Evolutionary conservation across 1,140 invertebrate genomes (phyloP), one percentile per base, ranked within the genome.

Genomic region (Scaptodrosophila lebanonensis): DNA sequence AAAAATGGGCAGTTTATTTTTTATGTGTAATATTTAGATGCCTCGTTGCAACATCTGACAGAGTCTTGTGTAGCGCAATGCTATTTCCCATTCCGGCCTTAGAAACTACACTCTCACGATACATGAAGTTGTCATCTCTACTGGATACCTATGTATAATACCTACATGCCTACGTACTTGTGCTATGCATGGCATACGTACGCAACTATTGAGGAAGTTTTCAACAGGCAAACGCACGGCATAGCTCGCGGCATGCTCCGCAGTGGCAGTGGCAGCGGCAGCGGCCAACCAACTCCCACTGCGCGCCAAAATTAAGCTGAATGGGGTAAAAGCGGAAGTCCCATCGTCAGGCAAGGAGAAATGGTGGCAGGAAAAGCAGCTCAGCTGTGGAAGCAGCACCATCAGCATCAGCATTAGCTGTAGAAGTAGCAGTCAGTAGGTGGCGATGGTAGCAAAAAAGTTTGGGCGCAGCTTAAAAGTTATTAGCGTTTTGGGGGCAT

Each of bases 381-480:
- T 51, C 43, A 42, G 27, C 52, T 57, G 22, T 25, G 25, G 56
- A 29, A 32, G 29, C 13, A 12, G 17, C 6, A 40, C 13, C 17
- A 32, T 51, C 11, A 8, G 13, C 3, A 5, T 11, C 27, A 25
- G 12, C n/a, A n/a, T n/a, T n/a, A 38, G 47, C 18, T 27, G 12
- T 20, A 51, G 44, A n/a, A n/a, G 40, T 11, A 43, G 50, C 44
- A 48, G 43, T 45, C 51, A 50, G 53, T 50, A 54, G 43, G 36
- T 50, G 42, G 50, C 65, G 54, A 52, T 57, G 49, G 42, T 8
- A 35, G 50, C 51, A 67, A 69, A 79, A 58, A 73, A 61, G 30
- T 79, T 54, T 44, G 64, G 38, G 66, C 53, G 42, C 51, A 82
- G 75, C 75, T 82, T 75, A 82, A 82, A 82, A 82, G 75, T 82